These are phyloP conservation scores for Misgurnus mizolepis DNA, from an alignment of 2,113 vertebrate genomes.

Conservation along the genomic window DNA sequence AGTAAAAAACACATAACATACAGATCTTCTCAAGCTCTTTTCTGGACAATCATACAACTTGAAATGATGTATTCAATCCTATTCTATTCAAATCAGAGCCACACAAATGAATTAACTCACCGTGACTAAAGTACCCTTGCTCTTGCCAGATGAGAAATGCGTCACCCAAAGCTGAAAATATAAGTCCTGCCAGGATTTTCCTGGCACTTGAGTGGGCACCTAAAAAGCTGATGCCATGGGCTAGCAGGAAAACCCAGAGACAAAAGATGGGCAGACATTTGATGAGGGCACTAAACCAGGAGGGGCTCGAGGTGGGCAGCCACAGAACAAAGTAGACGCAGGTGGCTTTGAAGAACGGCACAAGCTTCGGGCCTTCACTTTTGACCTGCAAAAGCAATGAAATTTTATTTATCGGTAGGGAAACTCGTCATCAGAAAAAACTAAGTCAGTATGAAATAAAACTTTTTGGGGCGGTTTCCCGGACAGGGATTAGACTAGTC, in stretches of 20 bases:
- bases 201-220: slow-evolving; percentile 84
- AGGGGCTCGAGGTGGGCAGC: slow-evolving; percentile 92
- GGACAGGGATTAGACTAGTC: too few relatives aligned
- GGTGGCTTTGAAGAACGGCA: slow-evolving; percentile 98
- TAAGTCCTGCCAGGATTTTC: slow-evolving; percentile 91
- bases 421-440: neutral
- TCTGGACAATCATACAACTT: neutral
- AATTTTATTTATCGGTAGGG: slow-evolving; percentile 3
- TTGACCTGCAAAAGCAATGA: slow-evolving; percentile 83
- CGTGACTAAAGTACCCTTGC: slow-evolving; percentile 95
- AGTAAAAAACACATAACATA: too few relatives aligned
- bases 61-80: neutral
- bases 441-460: too few relatives aligned
- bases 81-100: neutral
- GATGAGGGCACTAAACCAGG: slow-evolving; percentile 97
- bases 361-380: slow-evolving; percentile 95
- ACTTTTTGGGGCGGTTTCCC: neutral
- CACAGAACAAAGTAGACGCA: slow-evolving; percentile 98
- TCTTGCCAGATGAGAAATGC: slow-evolving; percentile 99
- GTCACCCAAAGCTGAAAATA: slow-evolving; percentile 93
- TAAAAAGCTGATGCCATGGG: slow-evolving; percentile 92
- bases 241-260: slow-evolving; percentile 95
- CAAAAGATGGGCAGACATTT: slow-evolving; percentile 99
- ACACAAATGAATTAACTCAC: slow-evolving; percentile 74
- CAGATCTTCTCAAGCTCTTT: too few relatives aligned